phyloP scores from a whole-genome alignment of 2,113 vertebrate species.

The Hyperopisus bebe region DNA sequence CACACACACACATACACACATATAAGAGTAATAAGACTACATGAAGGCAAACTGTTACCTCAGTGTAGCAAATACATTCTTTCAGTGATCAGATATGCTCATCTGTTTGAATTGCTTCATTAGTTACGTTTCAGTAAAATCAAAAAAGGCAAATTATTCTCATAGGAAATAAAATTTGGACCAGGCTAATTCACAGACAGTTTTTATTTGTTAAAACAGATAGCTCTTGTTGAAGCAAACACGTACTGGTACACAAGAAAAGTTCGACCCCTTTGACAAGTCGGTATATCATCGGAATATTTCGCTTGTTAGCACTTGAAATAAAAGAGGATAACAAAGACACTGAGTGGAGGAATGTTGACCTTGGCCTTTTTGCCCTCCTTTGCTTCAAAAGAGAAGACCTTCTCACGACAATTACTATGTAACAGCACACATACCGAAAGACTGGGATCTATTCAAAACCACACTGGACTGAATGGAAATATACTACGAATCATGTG shows the following conservation, averaged over 20 bases:
- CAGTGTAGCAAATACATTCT: background rate
- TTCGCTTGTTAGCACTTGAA: conserved; percentile 9
- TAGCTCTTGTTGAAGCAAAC: conserved; percentile 11
- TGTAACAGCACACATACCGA: conserved; percentile 17
- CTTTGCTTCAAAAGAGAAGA: background rate
- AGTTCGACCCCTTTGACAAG: conserved; percentile 12
- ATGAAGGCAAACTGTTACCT: background rate
- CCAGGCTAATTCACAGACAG: conserved; percentile 10
- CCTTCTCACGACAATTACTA: conserved; percentile 1
- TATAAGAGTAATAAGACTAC: background rate
- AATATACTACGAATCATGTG: background rate
- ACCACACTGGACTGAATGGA: conserved; percentile 12
- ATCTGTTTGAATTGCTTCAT: background rate
- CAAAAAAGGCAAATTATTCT: background rate
- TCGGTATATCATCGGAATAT: conserved; percentile 16
- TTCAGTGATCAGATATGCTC: background rate
- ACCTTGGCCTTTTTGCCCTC: background rate
- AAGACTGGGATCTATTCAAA: conserved; percentile 16
- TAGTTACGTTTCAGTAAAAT: background rate
- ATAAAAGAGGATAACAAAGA: conserved; percentile 17
- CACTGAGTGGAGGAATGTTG: background rate
- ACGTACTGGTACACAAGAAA: conserved; percentile 14
- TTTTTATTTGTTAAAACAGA: conserved; percentile 25
- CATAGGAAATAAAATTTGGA: background rate
- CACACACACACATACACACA: background rate